Evolutionary conservation across 2,113 vertebrate genomes (phyloP).

Genomic region (Oophaga pumilio): DNA sequence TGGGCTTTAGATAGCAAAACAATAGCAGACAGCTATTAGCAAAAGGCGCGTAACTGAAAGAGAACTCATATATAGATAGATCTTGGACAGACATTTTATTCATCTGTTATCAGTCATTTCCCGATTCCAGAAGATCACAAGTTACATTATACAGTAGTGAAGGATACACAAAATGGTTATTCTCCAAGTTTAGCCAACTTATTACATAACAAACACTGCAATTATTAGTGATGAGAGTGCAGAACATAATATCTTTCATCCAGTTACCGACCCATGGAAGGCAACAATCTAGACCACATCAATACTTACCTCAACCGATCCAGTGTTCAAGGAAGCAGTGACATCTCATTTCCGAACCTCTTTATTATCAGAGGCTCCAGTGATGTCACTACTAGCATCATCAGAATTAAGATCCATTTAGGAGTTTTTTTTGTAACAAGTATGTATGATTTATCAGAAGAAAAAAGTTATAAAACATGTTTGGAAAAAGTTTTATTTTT

Average conservation of each 20-base stretch:
- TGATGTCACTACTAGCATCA: neutral
- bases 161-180: slow-evolving; percentile 5
- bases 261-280: no score
- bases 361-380: neutral
- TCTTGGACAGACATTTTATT: slow-evolving; percentile 15
- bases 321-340: neutral
- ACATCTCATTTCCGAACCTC: neutral
- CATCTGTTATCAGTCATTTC: neutral
- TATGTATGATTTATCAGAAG: neutral
- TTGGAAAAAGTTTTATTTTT: neutral
- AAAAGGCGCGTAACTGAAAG: slow-evolving; percentile 74
- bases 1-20: slow-evolving; percentile 99
- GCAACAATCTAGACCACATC: neutral
- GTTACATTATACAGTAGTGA: neutral
- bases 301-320: neutral
- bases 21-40: slow-evolving; percentile 99
- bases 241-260: neutral
- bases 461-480: neutral
- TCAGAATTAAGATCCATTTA: neutral
- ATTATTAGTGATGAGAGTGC: neutral
- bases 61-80: slow-evolving; percentile 56
- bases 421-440: neutral
- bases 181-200: neutral
- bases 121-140: neutral
- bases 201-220: neutral